Percentiles rank a stretch among this genome's conserved stretches.
Evolutionary conservation across 2,888 invertebrate genomes (phyloP).

Genomic region (Ochropleura leucogaster): DNA sequence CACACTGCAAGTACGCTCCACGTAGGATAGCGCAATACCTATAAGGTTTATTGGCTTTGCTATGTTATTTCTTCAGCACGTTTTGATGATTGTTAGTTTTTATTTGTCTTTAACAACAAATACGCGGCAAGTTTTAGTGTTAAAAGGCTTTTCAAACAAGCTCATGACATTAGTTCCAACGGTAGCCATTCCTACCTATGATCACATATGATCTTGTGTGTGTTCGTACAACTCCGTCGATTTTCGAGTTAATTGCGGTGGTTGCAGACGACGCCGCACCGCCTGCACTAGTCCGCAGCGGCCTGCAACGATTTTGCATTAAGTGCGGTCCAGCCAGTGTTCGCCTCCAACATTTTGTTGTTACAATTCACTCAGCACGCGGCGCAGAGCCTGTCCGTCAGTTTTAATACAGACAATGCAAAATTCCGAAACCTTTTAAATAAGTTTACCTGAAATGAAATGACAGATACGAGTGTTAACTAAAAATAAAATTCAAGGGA

Average conservation of each 20-base stretch:
- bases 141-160: background rate
- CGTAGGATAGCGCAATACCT: background rate
- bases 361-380: background rate
- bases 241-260: constrained; percentile 22
- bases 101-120: background rate
- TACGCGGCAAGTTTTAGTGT: background rate
- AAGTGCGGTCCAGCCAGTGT: constrained; percentile 20
- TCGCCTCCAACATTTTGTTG: constrained; percentile 2
- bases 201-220: background rate
- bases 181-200: background rate
- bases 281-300: background rate
- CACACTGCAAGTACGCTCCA: background rate
- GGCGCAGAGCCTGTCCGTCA: background rate
- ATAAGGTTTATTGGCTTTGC: background rate
- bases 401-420: background rate
- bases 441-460: background rate
- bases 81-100: background rate
- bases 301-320: constrained; percentile 10
- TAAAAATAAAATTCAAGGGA: constrained; percentile 5
- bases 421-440: background rate
- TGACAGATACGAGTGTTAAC: background rate
- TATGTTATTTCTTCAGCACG: background rate
- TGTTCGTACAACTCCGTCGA: constrained; percentile 6
- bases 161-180: background rate
- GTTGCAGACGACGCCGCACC: background rate